phyloP scores from a whole-genome alignment of 1,140 invertebrate species.

The Coptotermes formosanus region DNA sequence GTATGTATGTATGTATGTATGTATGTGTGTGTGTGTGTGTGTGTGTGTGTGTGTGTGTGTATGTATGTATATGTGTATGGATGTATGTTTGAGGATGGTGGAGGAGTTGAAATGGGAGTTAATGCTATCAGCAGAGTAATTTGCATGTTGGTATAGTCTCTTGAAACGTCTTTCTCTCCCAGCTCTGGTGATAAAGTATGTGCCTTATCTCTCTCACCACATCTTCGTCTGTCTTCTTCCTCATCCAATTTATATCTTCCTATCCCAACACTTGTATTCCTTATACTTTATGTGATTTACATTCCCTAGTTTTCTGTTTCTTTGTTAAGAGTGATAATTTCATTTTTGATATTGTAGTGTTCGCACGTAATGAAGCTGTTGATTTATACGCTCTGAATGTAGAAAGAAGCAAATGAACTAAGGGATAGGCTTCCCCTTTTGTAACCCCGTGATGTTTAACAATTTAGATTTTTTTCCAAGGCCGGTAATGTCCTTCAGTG shows the following conservation, averaged over 20 bases:
- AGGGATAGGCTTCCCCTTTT: not conserved
- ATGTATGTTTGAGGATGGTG: not conserved
- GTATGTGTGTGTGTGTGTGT: not conserved
- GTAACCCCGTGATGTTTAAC: not conserved
- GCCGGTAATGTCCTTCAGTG: too few species aligned
- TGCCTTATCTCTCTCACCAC: not conserved
- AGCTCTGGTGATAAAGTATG: not conserved
- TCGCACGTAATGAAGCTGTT: not conserved
- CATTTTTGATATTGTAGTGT: not conserved
- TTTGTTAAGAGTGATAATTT: not conserved
- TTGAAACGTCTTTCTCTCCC: not conserved
- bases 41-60: not conserved
- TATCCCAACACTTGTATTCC: not conserved
- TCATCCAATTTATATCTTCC: not conserved
- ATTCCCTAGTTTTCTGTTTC: not conserved
- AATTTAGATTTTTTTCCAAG: too few species aligned
- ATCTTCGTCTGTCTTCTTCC: not conserved
- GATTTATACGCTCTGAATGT: not conserved
- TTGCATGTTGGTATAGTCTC: conserved; percentile 15
- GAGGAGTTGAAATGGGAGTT: not conserved
- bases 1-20: too few species aligned
- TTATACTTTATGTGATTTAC: not conserved
- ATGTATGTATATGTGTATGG: not conserved
- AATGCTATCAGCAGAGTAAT: conserved; percentile 4
- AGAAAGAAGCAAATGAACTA: not conserved